Base-by-base conservation (phyloP, 2,888 invertebrate genomes). In the Tyria jacobaeae region DNA sequence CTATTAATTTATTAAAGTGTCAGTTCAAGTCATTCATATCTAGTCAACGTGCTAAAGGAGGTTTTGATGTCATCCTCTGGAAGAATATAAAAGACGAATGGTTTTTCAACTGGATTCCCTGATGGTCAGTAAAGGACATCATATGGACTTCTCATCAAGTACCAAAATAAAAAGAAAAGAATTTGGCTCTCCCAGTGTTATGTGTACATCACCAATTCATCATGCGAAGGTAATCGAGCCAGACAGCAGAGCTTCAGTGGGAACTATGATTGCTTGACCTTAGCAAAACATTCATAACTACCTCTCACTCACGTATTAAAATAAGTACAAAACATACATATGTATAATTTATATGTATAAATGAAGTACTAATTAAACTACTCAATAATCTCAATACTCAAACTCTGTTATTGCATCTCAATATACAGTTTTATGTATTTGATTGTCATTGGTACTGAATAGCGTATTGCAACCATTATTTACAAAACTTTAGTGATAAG, bases 401-500 rank as follows among this genome's bases (percentile, higher is more conserved):
- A n/a, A n/a, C n/a, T n/a, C n/a, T n/a, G n/a, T n/a, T n/a, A n/a
- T 44, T 3, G 21, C 17, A 10, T 44, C 12, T 24, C 5, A 54
- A 21, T 25, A 53, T 31, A 31, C 6, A 3, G 14, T 3, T 54
- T 17, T 41, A 24, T 50, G 5, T 52, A 44, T 60, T 66, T 64
- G 54, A 68, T 73, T 66, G 67, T 64, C 64, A 68, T 73, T 65
- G 62, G 49, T 70, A 65, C 27, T 51, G 50, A 62, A 41, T 64
- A 66, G 24, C 71, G 4, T 2, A 27, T 27, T 65, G n/a, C n/a
- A n/a, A 56, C 63, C 68, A 70, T 75, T 89, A 88, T 89, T 85
- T 85, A 88, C 88, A 89, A 86, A 78, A 71, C 64, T 78, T 82
- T 79, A 77, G 81, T 86, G 91, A 91, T 91, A 90, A 87, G 80